Base-by-base conservation (phyloP, 2,797 vertebrate genomes). In the Oophaga sylvatica region DNA sequence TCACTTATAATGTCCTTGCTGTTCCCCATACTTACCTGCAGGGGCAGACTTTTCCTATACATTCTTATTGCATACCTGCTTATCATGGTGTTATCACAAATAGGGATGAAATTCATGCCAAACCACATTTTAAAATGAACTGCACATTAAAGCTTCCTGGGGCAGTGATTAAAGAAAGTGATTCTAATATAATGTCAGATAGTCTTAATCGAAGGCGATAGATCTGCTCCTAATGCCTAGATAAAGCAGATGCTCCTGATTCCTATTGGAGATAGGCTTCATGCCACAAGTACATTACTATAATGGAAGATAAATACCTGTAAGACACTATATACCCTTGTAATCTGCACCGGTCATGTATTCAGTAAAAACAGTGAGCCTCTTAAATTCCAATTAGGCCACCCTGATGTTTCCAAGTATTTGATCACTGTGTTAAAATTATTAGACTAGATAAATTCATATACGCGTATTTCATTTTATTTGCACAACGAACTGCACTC, bases 161-260 rank as follows among this genome's bases (percentile, higher is more conserved):
- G 71, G 83, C 70, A 76, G 71, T n/a, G 59, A 84, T 76, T 84
- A 29, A 3, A 84, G 70, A 75, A 63, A 63, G 83, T 84, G 71
- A 76, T 84, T 68, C 29, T 79, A 80, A 45, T 31, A 22, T 79
- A 35, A 79, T 68, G 76, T 80, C 84, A 79, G 16, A 19, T 57
- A 67, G 26, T 29, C 76, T 86, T 79, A 80, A 68, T 67, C 48
- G n/a, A 68, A 79, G 29, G 8, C 19, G 73, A 79, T 80, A 68
- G 76, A 31, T 79, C 62, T 79, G 62, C 63, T 70, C 57, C 62
- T 26, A 80, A 70, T 68, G 84, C 63, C 59, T 22, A 35, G 84
- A 86, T 86, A 56, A 48, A 35, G 60, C 63, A 70, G 53, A 80
- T 79, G 84, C 73, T 56, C 59, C 22, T 26, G 31, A 81, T 81